Evolutionary conservation across 2,888 invertebrate genomes (phyloP).

Genomic region (Nomada goodeniana): DNA sequence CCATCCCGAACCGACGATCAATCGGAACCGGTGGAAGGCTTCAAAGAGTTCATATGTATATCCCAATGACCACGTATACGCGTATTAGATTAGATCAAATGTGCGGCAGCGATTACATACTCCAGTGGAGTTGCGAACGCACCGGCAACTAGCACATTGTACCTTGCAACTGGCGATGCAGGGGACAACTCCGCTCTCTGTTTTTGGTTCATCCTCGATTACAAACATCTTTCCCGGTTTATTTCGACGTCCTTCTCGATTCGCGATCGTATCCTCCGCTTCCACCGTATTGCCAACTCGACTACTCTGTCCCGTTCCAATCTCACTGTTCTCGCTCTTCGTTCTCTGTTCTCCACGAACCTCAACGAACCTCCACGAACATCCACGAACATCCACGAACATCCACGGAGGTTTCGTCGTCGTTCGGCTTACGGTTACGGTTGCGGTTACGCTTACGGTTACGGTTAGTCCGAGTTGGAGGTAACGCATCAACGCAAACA

Average conservation of each 20-base stretch:
- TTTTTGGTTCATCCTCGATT: conserved; percentile 41
- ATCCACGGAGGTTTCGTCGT: conserved; percentile 26
- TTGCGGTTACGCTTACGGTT: conserved; percentile 52
- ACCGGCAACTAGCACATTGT: conserved; percentile 48
- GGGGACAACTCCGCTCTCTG: conserved; percentile 63
- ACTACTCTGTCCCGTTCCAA: conserved; percentile 6
- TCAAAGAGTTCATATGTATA: too few species aligned
- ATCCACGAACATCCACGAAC: too few species aligned
- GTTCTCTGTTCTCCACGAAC: not conserved
- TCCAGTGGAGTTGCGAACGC: conserved; percentile 15
- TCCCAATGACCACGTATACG: too few species aligned
- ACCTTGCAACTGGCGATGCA: conserved; percentile 67
- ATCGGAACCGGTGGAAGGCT: too few species aligned
- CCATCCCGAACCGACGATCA: too few species aligned
- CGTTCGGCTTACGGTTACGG: conserved; percentile 46
- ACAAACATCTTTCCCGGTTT: conserved; percentile 41
- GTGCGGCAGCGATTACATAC: not conserved
- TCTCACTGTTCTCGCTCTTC: conserved; percentile 6
- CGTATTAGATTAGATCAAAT: conserved; percentile 1
- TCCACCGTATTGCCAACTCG: conserved; percentile 5
- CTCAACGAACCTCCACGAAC: too few species aligned
- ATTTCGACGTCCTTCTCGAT: conserved; percentile 38
- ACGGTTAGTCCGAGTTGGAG: conserved; percentile 48
- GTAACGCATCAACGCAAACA: conserved; percentile 53
- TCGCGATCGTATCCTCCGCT: not conserved